phyloP scores from a whole-genome alignment of 1,140 invertebrate species.

The Euglossa dilemma region DNA sequence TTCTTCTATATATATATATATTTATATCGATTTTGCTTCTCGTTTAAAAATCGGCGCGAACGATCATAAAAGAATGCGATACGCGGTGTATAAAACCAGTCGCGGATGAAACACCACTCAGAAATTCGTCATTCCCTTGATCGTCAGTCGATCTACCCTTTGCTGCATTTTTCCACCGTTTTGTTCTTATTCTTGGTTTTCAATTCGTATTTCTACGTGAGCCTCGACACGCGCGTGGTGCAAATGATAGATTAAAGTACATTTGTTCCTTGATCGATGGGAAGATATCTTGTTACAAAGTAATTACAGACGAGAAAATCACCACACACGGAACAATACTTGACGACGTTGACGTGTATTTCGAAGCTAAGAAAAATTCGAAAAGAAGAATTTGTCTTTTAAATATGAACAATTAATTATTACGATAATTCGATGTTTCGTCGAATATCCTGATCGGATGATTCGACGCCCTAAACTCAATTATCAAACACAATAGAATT shows the following conservation, averaged over 20 bases:
- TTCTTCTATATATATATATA: not conserved
- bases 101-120: not conserved
- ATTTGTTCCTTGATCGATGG: not conserved
- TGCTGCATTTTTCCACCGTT: not conserved
- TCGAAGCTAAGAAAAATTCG: not conserved
- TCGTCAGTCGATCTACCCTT: not conserved
- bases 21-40: not conserved
- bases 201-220: not conserved
- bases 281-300: not conserved
- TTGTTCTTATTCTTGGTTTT: not conserved
- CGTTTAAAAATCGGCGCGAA: not conserved
- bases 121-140: constrained; percentile 3
- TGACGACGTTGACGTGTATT: constrained; percentile 23
- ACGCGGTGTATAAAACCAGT: constrained; percentile 8
- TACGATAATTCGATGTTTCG: too few species aligned
- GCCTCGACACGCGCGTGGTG: not conserved
- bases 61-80: not conserved
- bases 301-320: not conserved
- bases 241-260: not conserved
- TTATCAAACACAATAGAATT: too few species aligned
- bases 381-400: too few species aligned
- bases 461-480: too few species aligned
- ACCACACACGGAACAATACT: not conserved
- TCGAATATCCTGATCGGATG: too few species aligned
- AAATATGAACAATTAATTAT: too few species aligned